Evolutionary conservation across 92 coral and sea anemone species (phyloP).

Genomic region (Montipora capitata): DNA sequence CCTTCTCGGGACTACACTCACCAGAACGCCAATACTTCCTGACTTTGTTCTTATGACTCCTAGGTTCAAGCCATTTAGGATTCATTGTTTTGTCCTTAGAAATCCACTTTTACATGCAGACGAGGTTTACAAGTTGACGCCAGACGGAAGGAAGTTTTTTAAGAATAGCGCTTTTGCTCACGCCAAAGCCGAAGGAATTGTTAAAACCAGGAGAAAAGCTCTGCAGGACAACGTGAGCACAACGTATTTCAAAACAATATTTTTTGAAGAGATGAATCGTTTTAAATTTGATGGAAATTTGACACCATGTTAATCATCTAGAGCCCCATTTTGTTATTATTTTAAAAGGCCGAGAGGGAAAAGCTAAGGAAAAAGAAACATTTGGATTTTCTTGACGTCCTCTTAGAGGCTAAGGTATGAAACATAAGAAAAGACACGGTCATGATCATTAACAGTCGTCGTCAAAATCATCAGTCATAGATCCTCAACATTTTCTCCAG

Average conservation of each 20-base stretch:
- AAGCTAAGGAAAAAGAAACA: constrained; percentile 41
- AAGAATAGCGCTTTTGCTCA: constrained; percentile 63
- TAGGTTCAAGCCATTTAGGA: not conserved
- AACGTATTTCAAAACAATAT: no score
- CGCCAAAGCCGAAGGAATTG: constrained; percentile 67
- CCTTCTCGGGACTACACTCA: no score
- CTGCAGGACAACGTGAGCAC: constrained; percentile 33
- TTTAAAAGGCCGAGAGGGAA: constrained; percentile 27
- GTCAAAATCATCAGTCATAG: no score
- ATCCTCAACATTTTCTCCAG: no score
- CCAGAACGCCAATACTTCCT: no score
- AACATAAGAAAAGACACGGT: no score
- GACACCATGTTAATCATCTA: not conserved
- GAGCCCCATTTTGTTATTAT: not conserved
- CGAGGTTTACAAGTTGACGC: constrained; percentile 58
- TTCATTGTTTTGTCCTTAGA: constrained; percentile 4
- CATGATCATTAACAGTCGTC: no score
- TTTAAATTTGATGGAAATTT: no score
- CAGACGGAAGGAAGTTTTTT: constrained; percentile 59
- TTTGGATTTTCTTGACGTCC: constrained; percentile 73
- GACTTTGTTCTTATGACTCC: not conserved
- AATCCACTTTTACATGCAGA: constrained; percentile 73
- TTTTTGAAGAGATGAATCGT: no score
- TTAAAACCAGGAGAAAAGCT: constrained; percentile 58
- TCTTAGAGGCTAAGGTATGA: no score